These are phyloP conservation scores for Rhopilema esculentum DNA, from an alignment of 30 jellyfish, hydroid and myxozoan species.

Conservation along the genomic window DNA sequence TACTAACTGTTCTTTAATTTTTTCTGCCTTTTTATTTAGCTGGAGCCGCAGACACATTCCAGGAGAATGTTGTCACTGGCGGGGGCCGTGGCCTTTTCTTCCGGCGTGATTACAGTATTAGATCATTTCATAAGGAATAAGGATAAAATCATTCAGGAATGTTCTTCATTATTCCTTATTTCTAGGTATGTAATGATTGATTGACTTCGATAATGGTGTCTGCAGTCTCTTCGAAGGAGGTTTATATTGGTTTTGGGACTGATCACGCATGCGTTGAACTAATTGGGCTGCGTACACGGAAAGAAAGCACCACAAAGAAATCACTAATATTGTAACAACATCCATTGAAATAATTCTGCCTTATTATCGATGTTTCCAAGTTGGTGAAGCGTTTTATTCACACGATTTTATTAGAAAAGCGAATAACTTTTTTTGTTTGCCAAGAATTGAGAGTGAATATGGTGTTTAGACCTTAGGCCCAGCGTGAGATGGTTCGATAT, in stretches of 20 bases:
- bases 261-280: constrained; percentile 24
- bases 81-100: too few species aligned
- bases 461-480: not conserved
- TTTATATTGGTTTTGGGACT: not conserved
- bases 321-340: not conserved
- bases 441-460: not conserved
- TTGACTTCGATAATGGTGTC: not conserved
- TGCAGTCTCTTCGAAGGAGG: not conserved
- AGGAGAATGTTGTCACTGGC: too few species aligned
- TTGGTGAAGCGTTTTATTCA: not conserved
- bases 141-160: too few species aligned
- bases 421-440: not conserved
- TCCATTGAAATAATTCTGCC: not conserved
- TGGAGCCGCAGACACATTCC: too few species aligned
- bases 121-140: too few species aligned
- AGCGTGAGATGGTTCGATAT: not conserved
- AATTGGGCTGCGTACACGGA: constrained; percentile 27
- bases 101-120: too few species aligned
- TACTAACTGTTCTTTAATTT: too few species aligned
- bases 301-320: too few species aligned
- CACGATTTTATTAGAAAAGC: not conserved
- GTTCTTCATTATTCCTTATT: not conserved
- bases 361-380: not conserved
- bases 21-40: too few species aligned
- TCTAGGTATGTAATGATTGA: not conserved